Evolutionary conservation across 2,797 vertebrate genomes (phyloP).

Genomic region (Cossypha heuglini): DNA sequence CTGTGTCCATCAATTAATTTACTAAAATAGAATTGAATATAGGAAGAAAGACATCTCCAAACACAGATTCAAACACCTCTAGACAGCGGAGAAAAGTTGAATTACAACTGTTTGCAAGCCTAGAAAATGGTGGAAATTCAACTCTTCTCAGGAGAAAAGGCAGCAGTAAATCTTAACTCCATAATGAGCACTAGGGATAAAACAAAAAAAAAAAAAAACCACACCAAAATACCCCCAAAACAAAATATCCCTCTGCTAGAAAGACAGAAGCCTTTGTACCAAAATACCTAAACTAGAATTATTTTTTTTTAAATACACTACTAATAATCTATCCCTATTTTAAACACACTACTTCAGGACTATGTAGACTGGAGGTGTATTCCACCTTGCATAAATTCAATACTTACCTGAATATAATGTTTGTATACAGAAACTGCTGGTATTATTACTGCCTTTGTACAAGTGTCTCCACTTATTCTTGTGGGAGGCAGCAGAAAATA

Average conservation of each 20-base stretch:
- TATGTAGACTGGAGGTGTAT: background rate
- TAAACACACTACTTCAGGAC: background rate
- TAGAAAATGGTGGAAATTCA: background rate
- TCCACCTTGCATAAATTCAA: background rate
- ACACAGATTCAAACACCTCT: background rate
- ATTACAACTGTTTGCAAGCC: background rate
- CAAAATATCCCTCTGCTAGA: background rate
- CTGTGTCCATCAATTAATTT: background rate
- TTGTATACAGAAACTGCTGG: background rate
- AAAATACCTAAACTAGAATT: background rate
- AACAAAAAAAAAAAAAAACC: too few relatives aligned
- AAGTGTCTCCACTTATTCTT: background rate
- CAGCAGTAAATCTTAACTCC: background rate
- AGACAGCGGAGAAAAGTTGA: background rate
- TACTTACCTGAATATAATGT: background rate
- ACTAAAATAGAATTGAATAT: background rate
- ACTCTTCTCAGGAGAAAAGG: background rate
- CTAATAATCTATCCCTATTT: background rate
- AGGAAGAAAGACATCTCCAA: background rate
- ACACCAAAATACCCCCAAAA: background rate
- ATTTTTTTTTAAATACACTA: background rate
- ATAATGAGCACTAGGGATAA: rapidly evolving
- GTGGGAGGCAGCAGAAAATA: background rate
- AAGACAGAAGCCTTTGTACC: background rate
- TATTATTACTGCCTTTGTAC: background rate